Percentiles rank a stretch among this genome's conserved stretches.
Evolutionary conservation across 2,888 invertebrate genomes (phyloP).

Genomic region (Polymixis flavicincta): DNA sequence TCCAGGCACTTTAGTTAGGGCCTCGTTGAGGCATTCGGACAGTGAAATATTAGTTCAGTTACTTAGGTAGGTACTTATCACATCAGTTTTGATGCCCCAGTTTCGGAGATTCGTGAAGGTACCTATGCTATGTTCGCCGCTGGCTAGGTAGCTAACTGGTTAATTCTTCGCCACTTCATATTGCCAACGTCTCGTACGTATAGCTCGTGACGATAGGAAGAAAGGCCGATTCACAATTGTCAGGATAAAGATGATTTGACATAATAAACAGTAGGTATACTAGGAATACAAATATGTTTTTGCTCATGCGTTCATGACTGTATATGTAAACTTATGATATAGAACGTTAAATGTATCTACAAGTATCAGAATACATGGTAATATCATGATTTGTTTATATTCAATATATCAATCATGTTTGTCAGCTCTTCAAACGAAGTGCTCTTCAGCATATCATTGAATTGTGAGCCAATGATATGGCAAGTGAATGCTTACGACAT

Average conservation of each 20-base stretch:
- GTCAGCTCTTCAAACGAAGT: constrained; percentile 18
- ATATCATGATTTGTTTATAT: constrained; percentile 14
- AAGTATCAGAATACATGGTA: background rate
- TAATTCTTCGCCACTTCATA: too few species aligned
- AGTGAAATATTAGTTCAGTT: background rate
- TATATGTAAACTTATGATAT: too few species aligned
- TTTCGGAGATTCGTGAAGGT: too few species aligned
- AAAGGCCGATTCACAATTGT: background rate
- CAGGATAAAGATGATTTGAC: background rate
- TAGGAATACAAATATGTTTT: background rate
- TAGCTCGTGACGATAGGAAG: too few species aligned
- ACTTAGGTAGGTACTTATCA: background rate
- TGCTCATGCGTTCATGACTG: background rate
- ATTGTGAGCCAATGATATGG: constrained; percentile 1
- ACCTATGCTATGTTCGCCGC: too few species aligned
- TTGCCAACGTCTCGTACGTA: too few species aligned
- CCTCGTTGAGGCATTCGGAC: background rate
- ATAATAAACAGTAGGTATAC: too few species aligned
- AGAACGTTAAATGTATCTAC: background rate
- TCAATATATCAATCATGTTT: constrained; percentile 8
- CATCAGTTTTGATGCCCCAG: too few species aligned
- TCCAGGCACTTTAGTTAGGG: background rate
- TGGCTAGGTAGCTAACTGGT: too few species aligned
- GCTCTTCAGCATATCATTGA: constrained; percentile 23
- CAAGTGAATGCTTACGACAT: background rate